Conservation (phyloP, 2,888 invertebrate genomes). For the Drosophila anomalipes region DNA sequence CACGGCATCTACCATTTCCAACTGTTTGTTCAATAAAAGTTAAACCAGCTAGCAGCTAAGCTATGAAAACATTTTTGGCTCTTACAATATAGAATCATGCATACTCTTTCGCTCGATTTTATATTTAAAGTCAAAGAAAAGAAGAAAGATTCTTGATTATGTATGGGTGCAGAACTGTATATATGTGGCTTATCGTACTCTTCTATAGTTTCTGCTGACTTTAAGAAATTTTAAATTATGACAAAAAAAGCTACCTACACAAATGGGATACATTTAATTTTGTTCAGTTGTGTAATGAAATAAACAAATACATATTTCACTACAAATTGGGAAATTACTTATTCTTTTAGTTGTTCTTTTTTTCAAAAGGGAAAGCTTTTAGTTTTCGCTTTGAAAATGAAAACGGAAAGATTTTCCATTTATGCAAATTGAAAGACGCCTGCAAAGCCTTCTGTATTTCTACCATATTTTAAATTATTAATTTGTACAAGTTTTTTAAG, state of each 20-base stretch:
- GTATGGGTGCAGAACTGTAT: not conserved
- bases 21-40: slow-evolving; percentile 77
- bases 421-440: not conserved
- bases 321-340: not conserved
- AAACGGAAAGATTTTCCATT: not conserved
- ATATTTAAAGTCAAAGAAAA: not conserved
- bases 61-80: not conserved
- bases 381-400: not conserved
- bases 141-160: not conserved
- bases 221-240: not conserved
- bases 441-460: not conserved
- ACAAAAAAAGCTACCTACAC: not conserved
- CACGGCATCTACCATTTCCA: slow-evolving; percentile 36
- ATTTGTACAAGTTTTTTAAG: not conserved
- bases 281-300: not conserved
- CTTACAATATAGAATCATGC: slow-evolving; percentile 9
- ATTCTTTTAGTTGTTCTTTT: not conserved
- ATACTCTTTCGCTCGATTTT: slow-evolving; percentile 34
- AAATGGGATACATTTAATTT: not conserved
- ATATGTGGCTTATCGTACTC: not conserved
- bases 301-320: not conserved
- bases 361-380: not conserved
- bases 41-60: slow-evolving; percentile 27
- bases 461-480: not conserved
- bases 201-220: not conserved